Percentiles rank a stretch among this genome's conserved stretches.
These are phyloP conservation scores for Antennarius maculatus DNA, from an alignment of 2,797 vertebrate species.

Conservation along the genomic window DNA sequence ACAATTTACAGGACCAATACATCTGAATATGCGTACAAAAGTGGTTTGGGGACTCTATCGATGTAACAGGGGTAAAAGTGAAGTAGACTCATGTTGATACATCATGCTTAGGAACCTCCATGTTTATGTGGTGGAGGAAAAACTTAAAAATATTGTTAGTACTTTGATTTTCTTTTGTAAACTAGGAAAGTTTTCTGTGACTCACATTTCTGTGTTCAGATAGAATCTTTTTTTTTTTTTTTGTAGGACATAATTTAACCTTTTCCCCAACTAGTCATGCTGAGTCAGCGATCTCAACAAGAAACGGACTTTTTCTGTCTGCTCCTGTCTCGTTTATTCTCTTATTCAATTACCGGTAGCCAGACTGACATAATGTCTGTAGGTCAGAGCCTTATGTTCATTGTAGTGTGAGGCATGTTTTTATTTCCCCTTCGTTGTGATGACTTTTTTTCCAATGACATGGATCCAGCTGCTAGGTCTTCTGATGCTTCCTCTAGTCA, in stretches of 20 bases:
- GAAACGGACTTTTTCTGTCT: slow-evolving; percentile 8
- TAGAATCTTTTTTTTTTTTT: background rate
- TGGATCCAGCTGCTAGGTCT: too few species aligned
- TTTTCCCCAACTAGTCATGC: slow-evolving; percentile 10
- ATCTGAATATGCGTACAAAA: too few species aligned
- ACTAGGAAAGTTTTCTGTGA: background rate
- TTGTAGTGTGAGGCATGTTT: slow-evolving; percentile 24
- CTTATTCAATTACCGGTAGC: slow-evolving; percentile 32
- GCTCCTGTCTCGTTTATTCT: slow-evolving; percentile 8
- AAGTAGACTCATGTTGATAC: background rate
- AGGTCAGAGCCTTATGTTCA: slow-evolving; percentile 24
- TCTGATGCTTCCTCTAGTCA: too few species aligned
- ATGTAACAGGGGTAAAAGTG: background rate
- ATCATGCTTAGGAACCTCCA: too few species aligned
- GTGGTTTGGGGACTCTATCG: too few species aligned
- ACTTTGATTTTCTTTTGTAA: too few species aligned
- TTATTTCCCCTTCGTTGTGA: slow-evolving; percentile 3
- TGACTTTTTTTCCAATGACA: background rate
- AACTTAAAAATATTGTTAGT: too few species aligned
- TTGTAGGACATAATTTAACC: background rate
- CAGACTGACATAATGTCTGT: slow-evolving; percentile 20
- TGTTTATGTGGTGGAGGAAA: background rate
- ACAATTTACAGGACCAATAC: slow-evolving; percentile 3
- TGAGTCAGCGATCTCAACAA: slow-evolving; percentile 8
- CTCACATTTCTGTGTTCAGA: background rate